phyloP scores from a whole-genome alignment of 2,888 invertebrate species.

The Pollenia griseotomentosa region DNA sequence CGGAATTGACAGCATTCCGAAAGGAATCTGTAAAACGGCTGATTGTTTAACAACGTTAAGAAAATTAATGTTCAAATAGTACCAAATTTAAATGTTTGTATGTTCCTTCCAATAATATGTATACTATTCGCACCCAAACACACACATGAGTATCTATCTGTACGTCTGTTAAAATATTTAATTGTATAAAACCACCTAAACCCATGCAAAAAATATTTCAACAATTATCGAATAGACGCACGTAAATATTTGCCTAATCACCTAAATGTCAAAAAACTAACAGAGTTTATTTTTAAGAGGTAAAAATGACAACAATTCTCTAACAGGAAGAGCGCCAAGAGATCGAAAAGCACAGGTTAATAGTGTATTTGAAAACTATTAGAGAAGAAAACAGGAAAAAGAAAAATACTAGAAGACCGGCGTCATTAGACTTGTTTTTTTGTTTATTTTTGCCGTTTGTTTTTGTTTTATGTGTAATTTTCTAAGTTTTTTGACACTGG shows the following conservation, averaged over 20 bases:
- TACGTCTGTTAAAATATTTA: conserved; percentile 5
- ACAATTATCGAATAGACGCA: conserved; percentile 6
- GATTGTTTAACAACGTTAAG: too few species aligned
- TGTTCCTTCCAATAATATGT: not conserved
- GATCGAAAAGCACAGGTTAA: not conserved
- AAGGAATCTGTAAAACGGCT: too few species aligned
- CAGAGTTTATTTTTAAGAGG: conserved; percentile 54
- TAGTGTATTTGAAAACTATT: conserved; percentile 8
- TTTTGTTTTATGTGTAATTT: conserved; percentile 19
- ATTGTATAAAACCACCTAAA: conserved; percentile 50
- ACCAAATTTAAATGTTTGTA: not conserved
- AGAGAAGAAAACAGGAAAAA: not conserved
- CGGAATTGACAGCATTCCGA: too few species aligned
- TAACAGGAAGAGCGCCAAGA: conserved; percentile 6
- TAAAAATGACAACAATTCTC: not conserved
- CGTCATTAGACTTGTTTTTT: conserved; percentile 46
- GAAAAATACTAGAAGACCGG: not conserved
- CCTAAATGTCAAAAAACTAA: conserved; percentile 68
- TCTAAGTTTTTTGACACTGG: conserved; percentile 69
- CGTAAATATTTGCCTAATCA: conserved; percentile 65
- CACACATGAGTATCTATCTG: conserved; percentile 1
- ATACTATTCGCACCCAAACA: not conserved
- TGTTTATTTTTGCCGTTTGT: conserved; percentile 47
- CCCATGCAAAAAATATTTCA: conserved; percentile 20
- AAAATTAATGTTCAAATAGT: not conserved